Evolutionary conservation across 2,888 invertebrate genomes (phyloP), one percentile per base, ranked within the genome.

Genomic region (Eilema griseolum): DNA sequence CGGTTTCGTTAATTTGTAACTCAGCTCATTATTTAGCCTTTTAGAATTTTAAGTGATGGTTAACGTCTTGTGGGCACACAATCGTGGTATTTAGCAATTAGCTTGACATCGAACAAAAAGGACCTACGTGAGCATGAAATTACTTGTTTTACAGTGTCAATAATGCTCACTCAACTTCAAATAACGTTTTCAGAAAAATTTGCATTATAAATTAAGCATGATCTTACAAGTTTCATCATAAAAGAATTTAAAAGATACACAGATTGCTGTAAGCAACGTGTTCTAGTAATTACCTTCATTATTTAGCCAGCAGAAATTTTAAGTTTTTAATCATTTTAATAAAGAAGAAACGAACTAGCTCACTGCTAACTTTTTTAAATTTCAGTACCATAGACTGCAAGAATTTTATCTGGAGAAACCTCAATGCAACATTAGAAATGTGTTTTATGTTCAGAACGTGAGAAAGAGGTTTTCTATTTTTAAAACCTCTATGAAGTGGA

Each of bases 401-500:
- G 60, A 20, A 68, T 41, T 74, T 74, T 70, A 76, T 67, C 64
- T 28, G 26, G 26, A 63, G 68, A 71, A 78, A 75, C 69, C 70
- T 70, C 71, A 71, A 70, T 76, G 73, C 71, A 76, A 46, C 65
- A 23, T 46, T 66, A 70, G 73, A 71, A 75, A 69, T 66, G 23
- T 75, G 76, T 79, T 81, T 81, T 76, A 76, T 77, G 70, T 74
- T 67, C 74, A 76, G 26, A 69, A 79, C 77, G 73, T 72, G 73
- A 61, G 61, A 66, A 70, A 73, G 23, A 24, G 67, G 70, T 70
- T 72, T 74, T 74, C 68, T 73, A 80, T 80, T 79, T 80, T 75
- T 72, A 66, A 77, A 81, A 73, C 72, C 63, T 71, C 67, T 65
- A 64, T 72, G 69, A 65, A 74, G 70, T 74, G 59, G 61, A 3